Evolutionary conservation across 2,113 vertebrate genomes (phyloP).

Genomic region (Sinocyclocheilus anshuiensis): DNA sequence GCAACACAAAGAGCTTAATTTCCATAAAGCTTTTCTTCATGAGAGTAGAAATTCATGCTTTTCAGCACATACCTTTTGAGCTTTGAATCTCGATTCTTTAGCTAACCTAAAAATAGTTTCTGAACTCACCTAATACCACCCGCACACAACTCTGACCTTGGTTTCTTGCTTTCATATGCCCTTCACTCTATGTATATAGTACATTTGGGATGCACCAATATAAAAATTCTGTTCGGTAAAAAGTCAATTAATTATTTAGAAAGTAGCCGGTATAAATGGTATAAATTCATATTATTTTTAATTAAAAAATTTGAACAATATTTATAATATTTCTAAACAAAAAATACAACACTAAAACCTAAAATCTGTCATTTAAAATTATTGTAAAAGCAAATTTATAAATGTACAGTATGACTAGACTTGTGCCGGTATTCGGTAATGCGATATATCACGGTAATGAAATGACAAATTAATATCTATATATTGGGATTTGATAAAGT

Average conservation of each 20-base stretch:
- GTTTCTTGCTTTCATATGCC: not conserved
- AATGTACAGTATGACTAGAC: not conserved
- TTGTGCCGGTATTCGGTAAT: too few species aligned
- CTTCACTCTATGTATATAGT: not conserved
- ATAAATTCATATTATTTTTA: not conserved
- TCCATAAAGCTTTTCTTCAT: slow-evolving; percentile 1
- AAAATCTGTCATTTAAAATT: not conserved
- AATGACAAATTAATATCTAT: not conserved
- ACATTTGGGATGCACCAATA: not conserved
- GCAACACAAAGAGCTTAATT: slow-evolving; percentile 10
- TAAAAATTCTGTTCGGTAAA: not conserved
- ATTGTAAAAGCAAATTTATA: not conserved
- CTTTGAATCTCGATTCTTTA: not conserved
- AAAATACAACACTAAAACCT: not conserved
- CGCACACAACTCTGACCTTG: not conserved
- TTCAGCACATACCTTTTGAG: slow-evolving; percentile 13
- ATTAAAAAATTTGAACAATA: too few species aligned
- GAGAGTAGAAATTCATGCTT: not conserved
- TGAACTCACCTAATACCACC: not conserved
- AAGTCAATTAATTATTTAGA: not conserved
- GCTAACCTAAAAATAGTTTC: slow-evolving; percentile 6
- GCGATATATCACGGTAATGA: too few species aligned
- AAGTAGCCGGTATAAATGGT: not conserved
- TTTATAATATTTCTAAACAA: not conserved
- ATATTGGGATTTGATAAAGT: not conserved